These are phyloP conservation scores for Oxyura jamaicensis DNA, from an alignment of 2,113 vertebrate genomes.

Conservation along the genomic window DNA sequence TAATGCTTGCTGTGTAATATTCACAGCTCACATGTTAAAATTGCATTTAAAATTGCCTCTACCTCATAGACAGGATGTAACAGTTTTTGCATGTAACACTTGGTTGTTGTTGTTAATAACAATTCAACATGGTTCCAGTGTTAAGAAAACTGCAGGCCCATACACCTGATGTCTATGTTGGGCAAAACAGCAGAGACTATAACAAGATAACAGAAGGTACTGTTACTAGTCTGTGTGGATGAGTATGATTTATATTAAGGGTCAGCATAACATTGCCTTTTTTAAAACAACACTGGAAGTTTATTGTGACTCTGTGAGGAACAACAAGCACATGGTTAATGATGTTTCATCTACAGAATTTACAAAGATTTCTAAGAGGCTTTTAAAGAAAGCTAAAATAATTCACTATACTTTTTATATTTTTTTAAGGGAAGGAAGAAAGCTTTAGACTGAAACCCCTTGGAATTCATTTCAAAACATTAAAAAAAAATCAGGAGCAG, in stretches of 20 bases:
- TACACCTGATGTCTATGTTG: not conserved
- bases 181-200: not conserved
- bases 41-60: not conserved
- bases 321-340: not conserved
- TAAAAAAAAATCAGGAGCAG: not conserved
- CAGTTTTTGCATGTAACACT: too few species aligned
- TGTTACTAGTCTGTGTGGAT: not conserved
- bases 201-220: not conserved
- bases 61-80: too few species aligned
- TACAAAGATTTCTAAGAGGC: slow-evolving; percentile 9
- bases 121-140: too few species aligned
- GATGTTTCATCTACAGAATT: slow-evolving; percentile 3
- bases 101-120: too few species aligned
- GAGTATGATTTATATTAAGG: not conserved
- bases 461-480: slow-evolving; percentile 15
- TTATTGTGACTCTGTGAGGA: not conserved
- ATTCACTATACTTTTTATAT: not conserved
- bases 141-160: not conserved
- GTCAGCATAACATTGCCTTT: not conserved
- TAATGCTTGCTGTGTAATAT: not conserved
- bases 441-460: not conserved
- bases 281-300: not conserved
- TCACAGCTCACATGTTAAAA: not conserved
- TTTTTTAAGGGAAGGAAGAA: too few species aligned
- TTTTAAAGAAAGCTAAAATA: slow-evolving; percentile 42